A percentile compares a stretch with the other conserved stretches of the same genome.
phyloP scores from a whole-genome alignment of 2,113 vertebrate genomes.

The Onychorhynchus coronatus region DNA sequence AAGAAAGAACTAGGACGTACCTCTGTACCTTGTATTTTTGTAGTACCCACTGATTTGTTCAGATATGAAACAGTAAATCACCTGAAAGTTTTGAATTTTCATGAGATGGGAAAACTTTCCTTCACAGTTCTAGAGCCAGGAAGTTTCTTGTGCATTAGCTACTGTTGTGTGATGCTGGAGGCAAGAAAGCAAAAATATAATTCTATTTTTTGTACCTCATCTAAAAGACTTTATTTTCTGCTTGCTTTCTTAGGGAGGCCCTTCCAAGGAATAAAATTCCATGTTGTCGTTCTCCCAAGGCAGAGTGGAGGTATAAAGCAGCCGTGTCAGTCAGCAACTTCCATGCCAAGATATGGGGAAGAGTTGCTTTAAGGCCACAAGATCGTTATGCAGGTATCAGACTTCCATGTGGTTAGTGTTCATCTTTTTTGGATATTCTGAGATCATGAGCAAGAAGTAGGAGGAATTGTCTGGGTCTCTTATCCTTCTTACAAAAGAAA shows the following conservation, averaged over 20 bases:
- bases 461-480: background rate
- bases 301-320: background rate
- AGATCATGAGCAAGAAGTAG: background rate
- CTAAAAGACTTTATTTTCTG: background rate
- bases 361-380: background rate
- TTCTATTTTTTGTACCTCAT: background rate
- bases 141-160: background rate
- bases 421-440: background rate
- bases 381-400: background rate
- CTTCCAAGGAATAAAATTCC: background rate
- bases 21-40: background rate
- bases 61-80: background rate
- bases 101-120: background rate
- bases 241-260: background rate
- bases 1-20: background rate
- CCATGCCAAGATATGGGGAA: background rate
- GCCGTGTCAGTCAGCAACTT: background rate
- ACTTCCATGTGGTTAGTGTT: background rate
- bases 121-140: background rate
- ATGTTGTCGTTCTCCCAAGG: background rate
- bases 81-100: slow-evolving; percentile 4
- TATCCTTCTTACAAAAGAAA: background rate
- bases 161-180: background rate
- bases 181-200: background rate
- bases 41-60: background rate